Conservation (phyloP, 2,888 invertebrate genomes). For the Hoplodrina blanda region DNA sequence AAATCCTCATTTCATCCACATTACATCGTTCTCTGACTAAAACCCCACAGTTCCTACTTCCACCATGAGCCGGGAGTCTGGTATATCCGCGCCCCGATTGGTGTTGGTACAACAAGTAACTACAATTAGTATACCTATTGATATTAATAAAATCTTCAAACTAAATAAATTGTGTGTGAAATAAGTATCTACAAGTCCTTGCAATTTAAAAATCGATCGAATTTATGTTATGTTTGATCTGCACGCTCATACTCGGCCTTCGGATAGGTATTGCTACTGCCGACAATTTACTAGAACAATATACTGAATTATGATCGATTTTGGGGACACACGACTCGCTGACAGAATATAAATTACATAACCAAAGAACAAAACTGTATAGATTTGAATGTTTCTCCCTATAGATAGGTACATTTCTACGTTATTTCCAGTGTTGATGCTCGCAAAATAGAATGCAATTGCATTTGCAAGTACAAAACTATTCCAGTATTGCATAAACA, state of each 20-base stretch:
- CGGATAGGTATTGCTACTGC: not conserved
- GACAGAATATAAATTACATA: slow-evolving; percentile 52
- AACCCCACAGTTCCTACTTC: too few species aligned
- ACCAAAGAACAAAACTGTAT: slow-evolving; percentile 17
- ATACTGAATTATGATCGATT: slow-evolving; percentile 41
- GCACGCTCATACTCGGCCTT: not conserved
- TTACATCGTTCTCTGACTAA: too few species aligned
- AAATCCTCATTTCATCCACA: too few species aligned
- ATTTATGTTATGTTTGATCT: not conserved
- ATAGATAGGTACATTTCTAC: slow-evolving; percentile 30
- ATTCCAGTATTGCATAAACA: slow-evolving; percentile 41
- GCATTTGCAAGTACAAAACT: slow-evolving; percentile 56
- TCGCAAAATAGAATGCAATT: slow-evolving; percentile 50
- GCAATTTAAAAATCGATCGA: too few species aligned
- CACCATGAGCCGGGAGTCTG: too few species aligned
- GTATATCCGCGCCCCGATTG: too few species aligned
- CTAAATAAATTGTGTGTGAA: too few species aligned
- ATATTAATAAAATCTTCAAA: too few species aligned
- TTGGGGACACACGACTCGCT: not conserved
- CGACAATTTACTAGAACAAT: slow-evolving; percentile 21
- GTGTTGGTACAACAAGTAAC: too few species aligned
- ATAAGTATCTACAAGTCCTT: too few species aligned
- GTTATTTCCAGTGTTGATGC: slow-evolving; percentile 27
- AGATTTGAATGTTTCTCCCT: slow-evolving; percentile 7
- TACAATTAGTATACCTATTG: too few species aligned